Base-by-base conservation (phyloP, 2,797 vertebrate genomes). In the Sebastes nivosus region DNA sequence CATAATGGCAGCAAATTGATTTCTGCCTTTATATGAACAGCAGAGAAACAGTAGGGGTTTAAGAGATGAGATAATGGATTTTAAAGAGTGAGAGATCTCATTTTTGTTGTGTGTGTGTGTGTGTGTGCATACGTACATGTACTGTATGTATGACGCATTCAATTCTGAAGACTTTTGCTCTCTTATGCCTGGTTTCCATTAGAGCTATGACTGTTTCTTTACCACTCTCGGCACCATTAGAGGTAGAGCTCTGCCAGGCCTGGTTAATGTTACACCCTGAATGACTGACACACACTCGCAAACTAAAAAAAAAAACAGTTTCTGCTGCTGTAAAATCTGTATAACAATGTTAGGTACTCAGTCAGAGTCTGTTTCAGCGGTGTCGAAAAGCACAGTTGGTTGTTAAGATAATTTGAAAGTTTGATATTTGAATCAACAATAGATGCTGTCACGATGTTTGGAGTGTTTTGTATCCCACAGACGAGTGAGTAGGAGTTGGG, bases 401-500 rank as follows among this genome's bases (percentile, higher is more conserved):
- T 60, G 57, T 54, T 60, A 36, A 73, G 80, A 86, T 66, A 66
- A 84, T 82, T 65, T 84, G 36, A 75, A 76, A 71, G 64, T 74
- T 79, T 83, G 79, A 80, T 76, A 64, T 79, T 52, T 66, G 27
- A 57, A 68, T 80, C 36, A 64, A 57, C 76, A 67, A 34, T 63
- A 74, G 54, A 76, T 34, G 67, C 59, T 61, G 74, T 72, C 75
- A 67, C 7, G n/a, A 34, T 73, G 52, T 88, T 88, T 79, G 77
- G 63, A 80, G 73, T 68, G 72, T 85, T 88, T 79, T 87, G 63
- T 80, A 32, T 79, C 79, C 18, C 59, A 22, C 68, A 65, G 57
- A 71, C 20, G 30, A 83, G 74, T 77, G 64, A 66, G 64, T 25
- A 38, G 24, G 78, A 87, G 61, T 66, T 91, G 86, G 86, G 57